Evolutionary conservation across 2,888 invertebrate genomes (phyloP), one percentile per base, ranked within the genome.

Genomic region (Melanophora roralis): DNA sequence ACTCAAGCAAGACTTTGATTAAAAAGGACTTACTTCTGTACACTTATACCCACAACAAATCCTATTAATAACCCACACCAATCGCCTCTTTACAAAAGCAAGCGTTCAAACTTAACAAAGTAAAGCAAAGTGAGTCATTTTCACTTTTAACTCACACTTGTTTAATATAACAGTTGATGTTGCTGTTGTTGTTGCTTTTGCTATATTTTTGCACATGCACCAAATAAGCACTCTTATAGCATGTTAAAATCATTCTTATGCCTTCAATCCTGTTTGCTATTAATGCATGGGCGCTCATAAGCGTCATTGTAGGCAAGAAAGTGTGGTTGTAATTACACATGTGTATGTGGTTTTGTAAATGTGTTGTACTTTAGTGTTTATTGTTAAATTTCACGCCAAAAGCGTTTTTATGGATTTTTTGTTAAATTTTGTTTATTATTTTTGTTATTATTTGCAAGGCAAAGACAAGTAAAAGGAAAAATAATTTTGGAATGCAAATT

Each of bases 301-400:
- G 45, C 23, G 8, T 43, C 27, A 14, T 43, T 55, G 36, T 11
- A 38, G 19, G 38, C 7, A 38, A 12, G 16, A 27, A 27, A 27
- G 6, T 27, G 27, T 27, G 27, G 4, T 5, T 5, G 6, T 5
- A 27, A 5, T 6, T 55, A 16, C 1, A 23, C 38, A 3, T 72
- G 3, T 51, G 43, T 19, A 1, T 62, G 21, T 43, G 38, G 12
- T 0, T 23, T 12, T 32, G 4, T 55, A 9, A 4, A 21, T 47
- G 7, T 57, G 40, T 64, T 64, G 38, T 62, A 9, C 23, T 64
- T 55, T 64, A 64, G 64, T 73, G 68, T 69, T 80, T 76, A 71
- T 81, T 81, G 74, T 78, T 74, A 74, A 71, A 78, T 74, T 81
- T 77, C 78, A 78, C 78, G 78, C 81, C 78, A 81, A 74, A 62